A percentile compares a stretch with the other conserved stretches of the same genome.
These are phyloP conservation scores for Itoplectis maculator DNA, from an alignment of 2,888 invertebrate species.

Conservation along the genomic window DNA sequence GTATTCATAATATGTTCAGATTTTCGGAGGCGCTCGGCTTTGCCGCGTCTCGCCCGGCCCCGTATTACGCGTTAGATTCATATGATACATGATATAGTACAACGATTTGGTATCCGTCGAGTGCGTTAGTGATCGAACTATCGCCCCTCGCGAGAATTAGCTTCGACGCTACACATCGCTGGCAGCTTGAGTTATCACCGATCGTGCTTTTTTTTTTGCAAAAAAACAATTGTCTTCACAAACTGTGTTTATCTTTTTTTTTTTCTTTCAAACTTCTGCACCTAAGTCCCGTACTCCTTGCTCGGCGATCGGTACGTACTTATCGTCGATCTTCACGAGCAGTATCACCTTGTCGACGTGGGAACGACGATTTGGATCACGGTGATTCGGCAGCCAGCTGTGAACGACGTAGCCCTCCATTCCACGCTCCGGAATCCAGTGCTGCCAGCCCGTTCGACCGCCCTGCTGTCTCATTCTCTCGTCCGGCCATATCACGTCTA, in stretches of 20 bases:
- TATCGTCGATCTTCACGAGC: constrained; percentile 96
- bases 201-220: constrained; percentile 14
- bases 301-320: constrained; percentile 97
- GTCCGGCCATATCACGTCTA: constrained; percentile 98
- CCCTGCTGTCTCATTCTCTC: constrained; percentile 95
- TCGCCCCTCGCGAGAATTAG: constrained; percentile 27
- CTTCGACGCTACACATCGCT: constrained; percentile 44
- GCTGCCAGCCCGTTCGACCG: constrained; percentile 94
- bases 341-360: constrained; percentile 97
- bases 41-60: constrained; percentile 1
- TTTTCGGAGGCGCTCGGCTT: background rate
- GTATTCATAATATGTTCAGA: constrained; percentile 51
- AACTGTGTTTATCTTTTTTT: background rate
- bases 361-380: constrained; percentile 93
- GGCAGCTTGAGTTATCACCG: constrained; percentile 54
- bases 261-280: constrained; percentile 86
- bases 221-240: constrained; percentile 12
- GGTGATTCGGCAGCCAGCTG: constrained; percentile 97
- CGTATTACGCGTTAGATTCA: constrained; percentile 38
- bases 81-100: constrained; percentile 78
- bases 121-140: constrained; percentile 29
- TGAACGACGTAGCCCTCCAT: constrained; percentile 98
- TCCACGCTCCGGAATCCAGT: constrained; percentile 95
- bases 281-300: constrained; percentile 93
- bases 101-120: constrained; percentile 71